phyloP scores from a whole-genome alignment of 1,140 invertebrate species.

The Drosophila chauvacae region DNA sequence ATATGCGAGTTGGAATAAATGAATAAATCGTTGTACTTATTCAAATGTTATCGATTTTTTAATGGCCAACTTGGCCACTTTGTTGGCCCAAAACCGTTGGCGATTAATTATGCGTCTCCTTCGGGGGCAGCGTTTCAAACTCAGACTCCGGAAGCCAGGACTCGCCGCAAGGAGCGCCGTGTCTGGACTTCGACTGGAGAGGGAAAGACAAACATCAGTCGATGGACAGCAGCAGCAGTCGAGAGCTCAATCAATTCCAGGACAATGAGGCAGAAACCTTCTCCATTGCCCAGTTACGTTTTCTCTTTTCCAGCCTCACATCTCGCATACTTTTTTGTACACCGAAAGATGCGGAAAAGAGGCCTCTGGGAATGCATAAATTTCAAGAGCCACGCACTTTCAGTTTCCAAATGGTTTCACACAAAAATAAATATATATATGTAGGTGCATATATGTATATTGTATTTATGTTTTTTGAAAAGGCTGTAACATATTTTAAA shows the following conservation, averaged over 20 bases:
- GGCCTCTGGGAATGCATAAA: conserved; percentile 1
- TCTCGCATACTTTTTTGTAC: not conserved
- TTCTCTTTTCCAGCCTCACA: not conserved
- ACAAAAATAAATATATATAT: not conserved
- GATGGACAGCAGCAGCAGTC: conserved; percentile 17
- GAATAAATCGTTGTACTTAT: conserved; percentile 41
- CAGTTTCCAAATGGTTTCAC: not conserved
- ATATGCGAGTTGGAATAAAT: conserved; percentile 1
- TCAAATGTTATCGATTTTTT: conserved; percentile 47
- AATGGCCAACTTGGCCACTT: conserved; percentile 26
- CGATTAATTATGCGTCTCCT: conserved; percentile 42
- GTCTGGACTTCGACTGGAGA: not conserved
- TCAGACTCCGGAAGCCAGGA: conserved; percentile 13
- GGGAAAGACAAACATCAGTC: conserved; percentile 23
- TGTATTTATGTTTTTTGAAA: not conserved
- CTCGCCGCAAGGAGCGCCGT: conserved; percentile 13
- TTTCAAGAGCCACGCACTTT: not conserved
- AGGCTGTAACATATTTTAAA: not conserved
- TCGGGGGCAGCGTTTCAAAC: not conserved
- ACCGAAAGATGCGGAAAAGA: not conserved
- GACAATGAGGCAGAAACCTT: not conserved
- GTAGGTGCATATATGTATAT: no score
- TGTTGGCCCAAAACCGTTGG: conserved; percentile 6
- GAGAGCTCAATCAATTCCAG: conserved; percentile 69
- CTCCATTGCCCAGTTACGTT: conserved; percentile 9